Percentiles rank a stretch among this genome's conserved stretches.
phyloP scores from a whole-genome alignment of 2,113 vertebrate genomes.

The Pseudopipra pipra region DNA sequence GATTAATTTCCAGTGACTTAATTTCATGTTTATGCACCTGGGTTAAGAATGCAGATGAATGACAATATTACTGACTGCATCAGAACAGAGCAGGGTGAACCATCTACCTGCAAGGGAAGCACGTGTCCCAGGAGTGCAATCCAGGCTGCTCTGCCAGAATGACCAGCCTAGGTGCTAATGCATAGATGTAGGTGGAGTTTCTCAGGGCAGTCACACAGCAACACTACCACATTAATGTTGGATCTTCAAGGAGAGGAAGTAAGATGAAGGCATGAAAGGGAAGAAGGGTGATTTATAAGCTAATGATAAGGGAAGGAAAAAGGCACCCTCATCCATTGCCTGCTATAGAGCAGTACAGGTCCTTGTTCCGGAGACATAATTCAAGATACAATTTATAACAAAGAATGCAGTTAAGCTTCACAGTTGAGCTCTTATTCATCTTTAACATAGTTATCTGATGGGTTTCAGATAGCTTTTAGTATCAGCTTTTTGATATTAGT shows the following conservation, averaged over 20 bases:
- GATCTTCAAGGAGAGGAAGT: neutral
- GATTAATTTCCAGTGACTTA: neutral
- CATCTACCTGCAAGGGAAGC: neutral
- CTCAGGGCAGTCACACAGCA: neutral
- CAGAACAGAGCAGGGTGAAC: neutral
- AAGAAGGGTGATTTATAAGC: constrained; percentile 40
- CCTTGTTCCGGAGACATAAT: constrained; percentile 7
- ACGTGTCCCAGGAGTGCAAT: fast-evolving
- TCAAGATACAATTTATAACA: constrained; percentile 6
- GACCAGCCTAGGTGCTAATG: neutral
- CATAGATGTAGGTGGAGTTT: neutral
- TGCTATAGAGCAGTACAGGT: neutral
- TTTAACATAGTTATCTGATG: neutral
- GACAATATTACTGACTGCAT: neutral
- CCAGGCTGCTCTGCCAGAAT: neutral
- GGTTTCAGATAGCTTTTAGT: neutral
- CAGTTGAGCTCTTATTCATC: neutral
- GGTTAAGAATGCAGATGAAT: neutral
- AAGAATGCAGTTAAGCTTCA: neutral
- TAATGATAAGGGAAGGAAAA: neutral
- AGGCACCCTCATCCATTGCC: neutral
- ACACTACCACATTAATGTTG: neutral
- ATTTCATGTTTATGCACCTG: neutral
- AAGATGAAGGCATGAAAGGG: constrained; percentile 8
- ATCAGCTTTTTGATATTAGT: neutral